phyloP scores from a whole-genome alignment of 2,113 vertebrate species.

The Brachyhypopomus occidentalis region DNA sequence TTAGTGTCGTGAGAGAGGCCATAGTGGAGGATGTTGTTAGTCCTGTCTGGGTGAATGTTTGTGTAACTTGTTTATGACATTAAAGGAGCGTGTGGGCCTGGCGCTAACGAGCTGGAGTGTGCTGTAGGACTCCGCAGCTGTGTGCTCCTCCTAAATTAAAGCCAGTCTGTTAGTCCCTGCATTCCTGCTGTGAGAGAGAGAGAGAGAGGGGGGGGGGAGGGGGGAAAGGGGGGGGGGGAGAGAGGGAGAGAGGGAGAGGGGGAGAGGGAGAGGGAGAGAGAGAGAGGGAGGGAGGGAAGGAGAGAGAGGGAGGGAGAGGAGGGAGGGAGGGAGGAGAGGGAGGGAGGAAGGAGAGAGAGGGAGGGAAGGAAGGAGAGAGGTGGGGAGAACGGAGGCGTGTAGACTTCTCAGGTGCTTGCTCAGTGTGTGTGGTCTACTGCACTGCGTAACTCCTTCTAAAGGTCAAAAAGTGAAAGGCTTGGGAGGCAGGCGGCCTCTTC shows the following conservation, averaged over 20 bases:
- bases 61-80: conserved; percentile 73
- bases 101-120: conserved; percentile 61
- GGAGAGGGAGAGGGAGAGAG: background rate
- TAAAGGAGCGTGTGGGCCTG: conserved; percentile 64
- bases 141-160: conserved; percentile 51
- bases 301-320: background rate
- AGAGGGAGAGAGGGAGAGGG: conserved; percentile 6
- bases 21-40: conserved; percentile 58
- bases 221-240: conserved; percentile 17
- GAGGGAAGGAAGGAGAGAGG: background rate
- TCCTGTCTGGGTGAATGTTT: conserved; percentile 66
- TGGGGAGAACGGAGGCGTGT: background rate
- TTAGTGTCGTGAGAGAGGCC: conserved; percentile 64
- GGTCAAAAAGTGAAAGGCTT: conserved; percentile 42
- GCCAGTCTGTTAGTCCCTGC: conserved; percentile 46
- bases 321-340: conserved; percentile 8
- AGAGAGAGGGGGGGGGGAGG: background rate
- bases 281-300: no score
- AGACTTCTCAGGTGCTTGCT: conserved; percentile 30
- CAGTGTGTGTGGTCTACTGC: conserved; percentile 44
- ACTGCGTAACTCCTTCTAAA: conserved; percentile 43
- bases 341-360: conserved; percentile 2
- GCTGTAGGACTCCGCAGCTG: conserved; percentile 44
- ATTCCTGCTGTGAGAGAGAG: conserved; percentile 32
- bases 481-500: conserved; percentile 29